These are phyloP conservation scores for Saxidomus purpurata DNA, from an alignment of 1,140 invertebrate species.

Conservation along the genomic window DNA sequence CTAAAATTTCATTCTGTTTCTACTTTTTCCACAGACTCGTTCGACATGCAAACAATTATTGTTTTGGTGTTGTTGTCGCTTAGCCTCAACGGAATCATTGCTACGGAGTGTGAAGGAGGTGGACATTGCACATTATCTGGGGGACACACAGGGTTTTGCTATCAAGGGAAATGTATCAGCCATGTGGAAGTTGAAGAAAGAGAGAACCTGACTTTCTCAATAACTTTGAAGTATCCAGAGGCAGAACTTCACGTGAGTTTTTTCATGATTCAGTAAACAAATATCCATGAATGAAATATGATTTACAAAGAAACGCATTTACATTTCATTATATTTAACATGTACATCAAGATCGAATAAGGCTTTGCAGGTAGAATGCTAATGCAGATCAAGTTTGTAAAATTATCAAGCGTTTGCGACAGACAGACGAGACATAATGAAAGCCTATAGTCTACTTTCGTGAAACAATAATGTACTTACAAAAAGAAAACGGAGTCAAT, in stretches of 20 bases:
- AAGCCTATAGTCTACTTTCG: not conserved
- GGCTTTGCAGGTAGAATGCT: too few relatives aligned
- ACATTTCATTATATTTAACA: too few relatives aligned
- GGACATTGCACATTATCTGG: not conserved
- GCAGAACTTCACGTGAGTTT: not conserved
- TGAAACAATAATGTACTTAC: not conserved
- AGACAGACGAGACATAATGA: not conserved
- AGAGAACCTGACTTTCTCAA: not conserved
- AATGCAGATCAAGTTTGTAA: too few relatives aligned
- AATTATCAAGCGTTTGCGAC: too few relatives aligned
- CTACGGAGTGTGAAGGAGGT: not conserved
- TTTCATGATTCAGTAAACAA: too few relatives aligned
- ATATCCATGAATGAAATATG: too few relatives aligned
- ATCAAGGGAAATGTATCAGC: not conserved
- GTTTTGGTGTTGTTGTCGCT: not conserved
- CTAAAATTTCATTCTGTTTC: too few relatives aligned
- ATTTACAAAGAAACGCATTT: too few relatives aligned
- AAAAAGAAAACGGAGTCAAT: not conserved
- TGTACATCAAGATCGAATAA: too few relatives aligned
- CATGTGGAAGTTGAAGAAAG: not conserved
- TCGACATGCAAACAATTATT: not conserved
- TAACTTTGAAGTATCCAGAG: not conserved
- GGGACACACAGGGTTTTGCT: not conserved
- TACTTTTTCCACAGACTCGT: not conserved
- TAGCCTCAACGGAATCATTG: not conserved